Percentiles rank a stretch among this genome's conserved stretches.
Evolutionary conservation across 2,113 vertebrate species (phyloP).

Genomic region (Leptobrachium ailaonicum): DNA sequence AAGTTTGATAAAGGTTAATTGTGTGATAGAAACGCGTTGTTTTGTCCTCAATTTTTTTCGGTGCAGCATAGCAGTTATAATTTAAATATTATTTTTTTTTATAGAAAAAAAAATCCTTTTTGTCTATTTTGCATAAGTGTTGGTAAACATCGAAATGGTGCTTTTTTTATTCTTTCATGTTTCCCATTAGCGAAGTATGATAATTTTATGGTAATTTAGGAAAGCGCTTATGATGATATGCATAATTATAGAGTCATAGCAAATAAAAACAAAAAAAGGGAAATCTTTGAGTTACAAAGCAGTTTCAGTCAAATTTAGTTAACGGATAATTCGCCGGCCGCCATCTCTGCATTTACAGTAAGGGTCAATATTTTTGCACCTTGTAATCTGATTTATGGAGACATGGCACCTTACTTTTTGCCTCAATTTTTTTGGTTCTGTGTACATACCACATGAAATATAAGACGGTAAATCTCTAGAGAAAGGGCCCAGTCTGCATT

Average conservation of each 20-base stretch:
- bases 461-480: neutral
- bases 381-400: neutral
- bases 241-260: too few relatives aligned
- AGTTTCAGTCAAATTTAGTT: neutral
- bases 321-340: neutral
- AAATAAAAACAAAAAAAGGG: too few relatives aligned
- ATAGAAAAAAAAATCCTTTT: constrained; percentile 56
- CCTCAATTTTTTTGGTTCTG: neutral
- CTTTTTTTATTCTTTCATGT: constrained; percentile 73
- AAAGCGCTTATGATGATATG: too few relatives aligned
- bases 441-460: constrained; percentile 18
- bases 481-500: neutral
- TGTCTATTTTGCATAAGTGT: constrained; percentile 77
- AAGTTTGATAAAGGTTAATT: constrained; percentile 74
- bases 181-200: constrained; percentile 71
- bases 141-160: constrained; percentile 77
- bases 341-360: too few relatives aligned
- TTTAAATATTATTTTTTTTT: constrained; percentile 51
- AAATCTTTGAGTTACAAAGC: neutral
- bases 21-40: constrained; percentile 51
- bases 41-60: too few relatives aligned
- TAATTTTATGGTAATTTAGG: constrained; percentile 78
- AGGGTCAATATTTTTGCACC: neutral
- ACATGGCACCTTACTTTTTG: neutral
- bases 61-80: constrained; percentile 55